Conservation (phyloP, 92 coral and sea anemone genomes). For the Metridium senile region DNA sequence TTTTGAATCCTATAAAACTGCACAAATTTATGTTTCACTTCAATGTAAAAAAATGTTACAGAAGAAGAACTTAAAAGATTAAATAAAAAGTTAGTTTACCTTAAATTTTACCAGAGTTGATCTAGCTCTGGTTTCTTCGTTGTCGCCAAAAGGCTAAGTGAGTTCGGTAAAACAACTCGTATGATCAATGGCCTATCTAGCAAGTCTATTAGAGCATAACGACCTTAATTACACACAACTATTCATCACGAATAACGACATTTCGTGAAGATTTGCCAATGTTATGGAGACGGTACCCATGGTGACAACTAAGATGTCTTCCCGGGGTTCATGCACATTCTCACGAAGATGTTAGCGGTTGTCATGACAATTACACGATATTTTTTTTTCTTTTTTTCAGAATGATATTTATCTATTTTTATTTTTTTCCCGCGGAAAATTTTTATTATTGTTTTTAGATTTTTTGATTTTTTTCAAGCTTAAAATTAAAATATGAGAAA, state of each 20-base stretch:
- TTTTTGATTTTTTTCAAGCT: no score
- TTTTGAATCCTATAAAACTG: no score
- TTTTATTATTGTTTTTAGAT: no score
- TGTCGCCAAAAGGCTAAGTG: neutral
- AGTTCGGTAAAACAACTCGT: neutral
- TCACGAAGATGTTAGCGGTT: neutral
- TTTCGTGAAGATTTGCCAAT: constrained; percentile 1
- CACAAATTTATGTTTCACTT: no score
- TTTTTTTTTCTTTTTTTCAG: no score
- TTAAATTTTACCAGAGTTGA: neutral
- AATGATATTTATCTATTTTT: no score
- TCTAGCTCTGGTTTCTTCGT: neutral
- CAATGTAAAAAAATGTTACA: no score
- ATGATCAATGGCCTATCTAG: neutral
- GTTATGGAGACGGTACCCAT: neutral
- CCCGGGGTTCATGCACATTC: constrained; percentile 16
- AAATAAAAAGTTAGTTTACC: no score
- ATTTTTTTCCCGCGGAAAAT: no score
- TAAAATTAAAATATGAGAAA: no score
- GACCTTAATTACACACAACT: neutral
- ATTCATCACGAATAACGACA: constrained; percentile 1
- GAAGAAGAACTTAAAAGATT: no score
- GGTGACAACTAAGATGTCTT: neutral
- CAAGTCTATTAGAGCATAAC: neutral
- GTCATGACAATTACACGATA: neutral